These are phyloP conservation scores for Melanocharis versteri DNA, from an alignment of 2,113 vertebrate species.

Conservation along the genomic window DNA sequence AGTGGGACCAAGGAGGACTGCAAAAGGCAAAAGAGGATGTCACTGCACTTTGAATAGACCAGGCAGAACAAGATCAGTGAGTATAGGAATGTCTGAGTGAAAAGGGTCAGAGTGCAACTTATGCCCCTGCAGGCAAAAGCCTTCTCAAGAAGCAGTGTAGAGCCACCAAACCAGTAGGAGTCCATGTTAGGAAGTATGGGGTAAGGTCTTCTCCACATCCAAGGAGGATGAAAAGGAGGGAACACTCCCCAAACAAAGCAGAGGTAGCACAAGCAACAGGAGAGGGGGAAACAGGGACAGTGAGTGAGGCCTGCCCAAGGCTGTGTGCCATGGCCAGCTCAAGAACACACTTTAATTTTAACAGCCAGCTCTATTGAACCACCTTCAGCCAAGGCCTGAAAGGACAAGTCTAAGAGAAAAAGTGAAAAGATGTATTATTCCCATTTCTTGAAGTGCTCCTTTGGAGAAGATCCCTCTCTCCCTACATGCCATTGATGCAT, in stretches of 20 bases:
- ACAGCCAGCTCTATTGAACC: not conserved
- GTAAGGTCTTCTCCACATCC: not conserved
- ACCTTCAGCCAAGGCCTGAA: not conserved
- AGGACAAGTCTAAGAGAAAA: not conserved
- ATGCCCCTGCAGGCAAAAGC: not conserved
- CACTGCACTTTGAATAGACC: not conserved
- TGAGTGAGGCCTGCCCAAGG: accelerated
- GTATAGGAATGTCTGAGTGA: not conserved
- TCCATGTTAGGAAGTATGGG: not conserved
- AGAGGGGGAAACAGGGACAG: not conserved
- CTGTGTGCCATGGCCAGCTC: not conserved
- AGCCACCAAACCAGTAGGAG: not conserved
- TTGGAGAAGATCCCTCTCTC: not conserved
- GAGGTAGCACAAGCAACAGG: not conserved
- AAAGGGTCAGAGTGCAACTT: not conserved
- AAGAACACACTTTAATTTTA: not conserved
- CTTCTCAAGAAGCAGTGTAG: not conserved
- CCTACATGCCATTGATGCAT: accelerated
- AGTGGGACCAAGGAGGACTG: not conserved
- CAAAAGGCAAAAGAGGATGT: not conserved
- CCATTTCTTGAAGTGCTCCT: not conserved
- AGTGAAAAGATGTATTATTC: not conserved
- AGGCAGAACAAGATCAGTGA: not conserved
- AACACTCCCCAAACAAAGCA: not conserved
- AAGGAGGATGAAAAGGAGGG: not conserved